Base-by-base conservation (phyloP, 2,113 vertebrate species). In the Perca schrenkii region DNA sequence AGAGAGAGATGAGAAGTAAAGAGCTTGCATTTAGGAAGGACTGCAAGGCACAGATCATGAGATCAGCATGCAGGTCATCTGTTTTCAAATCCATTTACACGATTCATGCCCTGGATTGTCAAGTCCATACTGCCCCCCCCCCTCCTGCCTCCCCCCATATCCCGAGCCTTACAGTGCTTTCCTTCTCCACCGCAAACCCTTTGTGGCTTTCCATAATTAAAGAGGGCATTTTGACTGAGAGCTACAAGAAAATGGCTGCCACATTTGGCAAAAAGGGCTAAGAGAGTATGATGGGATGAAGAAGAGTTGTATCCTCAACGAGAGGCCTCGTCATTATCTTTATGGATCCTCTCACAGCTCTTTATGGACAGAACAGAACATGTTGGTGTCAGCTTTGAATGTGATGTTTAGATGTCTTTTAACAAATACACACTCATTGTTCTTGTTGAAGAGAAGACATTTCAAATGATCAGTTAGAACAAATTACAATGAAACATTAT, bases 61-160 rank as follows among this genome's bases (percentile, higher is more conserved):
- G 96, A 96, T 95, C 95, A 96, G 95, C 95, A 95, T 90, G 95
- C 95, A 96, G 97, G 96, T 97, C 96, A 96, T 96, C 95, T 95
- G 94, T 96, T 96, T 93, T 94, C 92, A 96, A 97, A 96, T 95
- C 96, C 95, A 95, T 97, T 94, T 91, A 93, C 92, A 91, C 87
- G 12, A 89, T 91, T 90, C 89, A 88, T 89, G 89, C 90, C 90
- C 92, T 90, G 89, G 86, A 85, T 91, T 93, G 92, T 94, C 91
- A 90, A 91, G 88, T 91, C 89, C 82, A 80, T n/a, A 50, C 74
- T 69, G 53, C 69, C 64, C 60, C 50, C 25, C 79, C 47, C 47
- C n/a, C n/a, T n/a, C n/a, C n/a, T n/a, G n/a, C n/a, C n/a, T n/a
- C n/a, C 28, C 8, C 69, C 52, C 31, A 63, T 43, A 80, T 63